phyloP scores from a whole-genome alignment of 2,797 vertebrate species.

The Trachops cirrhosus region DNA sequence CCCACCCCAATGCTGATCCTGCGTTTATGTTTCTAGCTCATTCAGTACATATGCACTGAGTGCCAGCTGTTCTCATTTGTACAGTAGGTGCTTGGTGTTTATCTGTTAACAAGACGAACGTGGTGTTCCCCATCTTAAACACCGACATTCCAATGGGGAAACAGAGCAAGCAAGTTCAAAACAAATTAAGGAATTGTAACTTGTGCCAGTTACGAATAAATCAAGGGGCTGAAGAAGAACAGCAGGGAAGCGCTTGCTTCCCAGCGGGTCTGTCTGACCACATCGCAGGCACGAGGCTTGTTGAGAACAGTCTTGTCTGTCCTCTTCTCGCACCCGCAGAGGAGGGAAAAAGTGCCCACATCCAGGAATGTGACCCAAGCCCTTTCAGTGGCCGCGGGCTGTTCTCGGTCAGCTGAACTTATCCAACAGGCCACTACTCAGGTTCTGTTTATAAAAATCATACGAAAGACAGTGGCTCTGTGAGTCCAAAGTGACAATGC shows the following conservation, averaged over 20 bases:
- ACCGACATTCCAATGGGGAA: background rate
- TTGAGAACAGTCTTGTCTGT: background rate
- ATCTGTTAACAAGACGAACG: background rate
- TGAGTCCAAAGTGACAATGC: background rate
- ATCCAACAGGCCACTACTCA: background rate
- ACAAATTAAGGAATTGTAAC: background rate
- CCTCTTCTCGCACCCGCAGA: background rate
- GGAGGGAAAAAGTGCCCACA: background rate
- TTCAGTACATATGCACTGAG: background rate
- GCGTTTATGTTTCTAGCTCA: background rate
- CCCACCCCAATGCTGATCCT: background rate
- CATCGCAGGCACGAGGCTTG: background rate
- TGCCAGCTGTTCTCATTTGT: background rate
- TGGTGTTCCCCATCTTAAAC: background rate
- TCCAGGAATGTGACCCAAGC: background rate
- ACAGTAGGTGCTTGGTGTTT: background rate
- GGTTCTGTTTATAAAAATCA: background rate
- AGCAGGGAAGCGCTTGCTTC: background rate
- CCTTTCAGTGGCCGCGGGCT: background rate
- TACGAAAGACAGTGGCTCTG: background rate
- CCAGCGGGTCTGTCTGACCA: background rate
- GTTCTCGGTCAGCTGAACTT: background rate
- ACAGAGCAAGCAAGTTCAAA: background rate
- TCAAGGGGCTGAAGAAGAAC: background rate
- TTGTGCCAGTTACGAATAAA: background rate